Evolutionary conservation across 2,797 vertebrate genomes (phyloP), one percentile per base, ranked within the genome.

Genomic region (Anguilla pacifica): DNA sequence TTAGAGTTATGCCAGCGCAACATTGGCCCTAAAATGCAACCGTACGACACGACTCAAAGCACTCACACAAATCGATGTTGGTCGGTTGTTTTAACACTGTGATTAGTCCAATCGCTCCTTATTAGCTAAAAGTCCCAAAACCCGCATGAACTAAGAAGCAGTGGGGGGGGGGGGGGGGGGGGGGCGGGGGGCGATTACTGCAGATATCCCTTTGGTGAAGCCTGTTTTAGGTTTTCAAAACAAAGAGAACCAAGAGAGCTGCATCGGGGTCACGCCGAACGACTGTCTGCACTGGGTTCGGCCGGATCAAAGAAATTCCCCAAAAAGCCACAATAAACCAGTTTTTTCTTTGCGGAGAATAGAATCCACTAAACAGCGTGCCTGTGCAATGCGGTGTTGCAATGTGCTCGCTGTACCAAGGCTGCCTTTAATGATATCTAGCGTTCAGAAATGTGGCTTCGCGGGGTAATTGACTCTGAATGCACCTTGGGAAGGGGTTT

Each of bases 381-480:
- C 17, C 49, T 49, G 74, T 79, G 74, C 13, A 74, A 74, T 2
- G 9, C 19, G 39, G 15, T 81, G 77, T 49, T 49, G 43, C 77
- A 81, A 81, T 11, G 77, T 4, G 9, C 39, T 25, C 49, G 49
- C 22, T 81, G 5, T 22, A 61, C 61, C 22, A 19, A 46, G 39
- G 49, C 43, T 81, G 39, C 77, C 77, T 46, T 46, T 49, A 81
- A 81, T 46, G 77, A 49, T 49, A 49, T 81, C 49, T 81, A 81
- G 19, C 39, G 19, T 81, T 25, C 17, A 22, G 19, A 81, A 49
- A 81, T 35, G 43, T 43, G 72, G 72, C 72, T 15, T 77, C 35
- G 28, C 5, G 13, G n/a, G 51, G 0, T 55, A 31, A 53, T 57
- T 28, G 51, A 31, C n/a, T 43, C 82, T 31, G 46, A n/a, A 51